Evolutionary conservation across 2,797 vertebrate genomes (phyloP).

Genomic region (Manis pentadactyla): DNA sequence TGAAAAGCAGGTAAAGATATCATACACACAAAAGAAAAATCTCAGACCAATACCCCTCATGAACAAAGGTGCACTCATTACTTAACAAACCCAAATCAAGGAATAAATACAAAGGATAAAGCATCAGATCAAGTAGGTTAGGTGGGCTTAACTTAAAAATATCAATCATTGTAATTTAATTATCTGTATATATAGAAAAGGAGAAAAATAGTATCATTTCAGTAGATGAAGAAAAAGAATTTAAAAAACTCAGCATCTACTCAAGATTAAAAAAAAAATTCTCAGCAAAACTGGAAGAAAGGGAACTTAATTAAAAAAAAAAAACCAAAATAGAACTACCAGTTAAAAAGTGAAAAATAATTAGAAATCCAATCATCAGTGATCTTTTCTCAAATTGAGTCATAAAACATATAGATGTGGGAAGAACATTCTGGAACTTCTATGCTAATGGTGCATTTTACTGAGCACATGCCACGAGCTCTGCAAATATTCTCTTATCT

Average conservation of each 20-base stretch:
- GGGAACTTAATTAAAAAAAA: neutral
- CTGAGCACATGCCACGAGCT: neutral
- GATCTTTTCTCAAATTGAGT: neutral
- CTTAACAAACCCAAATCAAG: neutral
- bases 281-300: neutral
- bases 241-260: neutral
- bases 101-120: neutral
- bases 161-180: neutral
- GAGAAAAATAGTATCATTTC: constrained; percentile 31
- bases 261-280: neutral
- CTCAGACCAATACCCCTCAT: neutral
- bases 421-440: neutral
- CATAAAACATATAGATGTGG: neutral
- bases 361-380: neutral
- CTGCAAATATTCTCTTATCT: neutral
- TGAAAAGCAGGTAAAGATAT: neutral
- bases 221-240: constrained; percentile 3
- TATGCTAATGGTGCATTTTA: neutral
- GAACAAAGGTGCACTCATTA: neutral
- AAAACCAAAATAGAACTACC: neutral
- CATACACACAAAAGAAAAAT: neutral
- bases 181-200: neutral
- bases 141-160: neutral
- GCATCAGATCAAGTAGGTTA: neutral
- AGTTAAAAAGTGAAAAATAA: constrained; percentile 9